Evolutionary conservation across 2,888 invertebrate genomes (phyloP).

Genomic region (Ramazzottius varieornatus): DNA sequence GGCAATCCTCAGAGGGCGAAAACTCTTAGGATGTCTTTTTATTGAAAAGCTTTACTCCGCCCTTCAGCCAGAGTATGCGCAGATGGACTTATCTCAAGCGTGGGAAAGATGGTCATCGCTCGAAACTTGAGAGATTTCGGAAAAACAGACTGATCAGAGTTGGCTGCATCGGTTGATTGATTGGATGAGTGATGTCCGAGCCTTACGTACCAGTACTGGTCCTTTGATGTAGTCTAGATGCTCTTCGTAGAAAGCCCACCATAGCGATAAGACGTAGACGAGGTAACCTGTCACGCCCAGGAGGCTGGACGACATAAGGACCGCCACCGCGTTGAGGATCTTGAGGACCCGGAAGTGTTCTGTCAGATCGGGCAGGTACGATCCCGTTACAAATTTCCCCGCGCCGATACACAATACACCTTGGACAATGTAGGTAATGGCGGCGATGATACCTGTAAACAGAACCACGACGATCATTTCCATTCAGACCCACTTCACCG

Average conservation of each 20-base stretch:
- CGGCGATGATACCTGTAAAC: background rate
- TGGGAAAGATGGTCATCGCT: too few species aligned
- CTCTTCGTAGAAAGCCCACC: conserved; percentile 2
- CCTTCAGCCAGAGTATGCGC: too few species aligned
- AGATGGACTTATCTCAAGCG: too few species aligned
- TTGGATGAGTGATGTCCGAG: too few species aligned
- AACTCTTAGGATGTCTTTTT: too few species aligned
- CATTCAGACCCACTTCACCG: too few species aligned
- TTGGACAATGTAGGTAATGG: background rate
- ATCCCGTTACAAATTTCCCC: background rate
- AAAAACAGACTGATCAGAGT: too few species aligned
- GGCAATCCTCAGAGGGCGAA: too few species aligned
- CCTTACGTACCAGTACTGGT: background rate
- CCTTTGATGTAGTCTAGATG: background rate
- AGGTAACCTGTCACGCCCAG: background rate
- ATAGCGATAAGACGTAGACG: background rate
- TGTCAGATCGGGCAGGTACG: background rate
- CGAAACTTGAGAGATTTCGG: too few species aligned
- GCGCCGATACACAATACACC: background rate
- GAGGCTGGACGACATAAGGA: background rate
- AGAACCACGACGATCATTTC: background rate
- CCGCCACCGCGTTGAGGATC: background rate
- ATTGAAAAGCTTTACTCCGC: too few species aligned
- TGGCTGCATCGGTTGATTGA: too few species aligned
- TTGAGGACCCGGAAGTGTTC: background rate